phyloP scores from a whole-genome alignment of 2,888 invertebrate genomes.

The Parelbella ahira region DNA sequence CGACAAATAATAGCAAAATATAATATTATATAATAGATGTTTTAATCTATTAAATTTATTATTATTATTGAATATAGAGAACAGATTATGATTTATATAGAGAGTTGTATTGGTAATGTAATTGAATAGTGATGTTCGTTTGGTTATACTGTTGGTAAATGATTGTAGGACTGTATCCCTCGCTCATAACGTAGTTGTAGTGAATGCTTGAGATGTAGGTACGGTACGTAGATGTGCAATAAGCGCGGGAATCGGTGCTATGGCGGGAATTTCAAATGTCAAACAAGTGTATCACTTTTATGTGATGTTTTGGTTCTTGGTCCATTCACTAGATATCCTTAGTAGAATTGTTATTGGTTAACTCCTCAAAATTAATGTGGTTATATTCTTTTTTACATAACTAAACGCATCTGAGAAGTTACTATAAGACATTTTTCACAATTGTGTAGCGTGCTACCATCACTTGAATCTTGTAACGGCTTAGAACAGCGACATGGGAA shows the following conservation, averaged over 20 bases:
- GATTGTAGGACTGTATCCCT: conserved; percentile 70
- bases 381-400: too few species aligned
- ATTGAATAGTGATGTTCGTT: conserved; percentile 5
- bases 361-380: too few species aligned
- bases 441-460: too few species aligned
- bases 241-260: background rate
- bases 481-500: too few species aligned
- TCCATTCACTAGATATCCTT: too few species aligned
- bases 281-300: too few species aligned
- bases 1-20: conserved; percentile 10
- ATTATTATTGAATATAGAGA: conserved; percentile 1
- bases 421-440: too few species aligned
- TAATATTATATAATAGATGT: conserved; percentile 1
- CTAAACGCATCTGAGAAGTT: background rate
- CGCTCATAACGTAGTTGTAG: conserved; percentile 67
- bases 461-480: too few species aligned
- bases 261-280: too few species aligned
- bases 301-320: too few species aligned
- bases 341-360: too few species aligned
- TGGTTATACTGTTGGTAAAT: conserved; percentile 30
- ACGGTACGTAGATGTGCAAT: background rate
- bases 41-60: conserved; percentile 9
- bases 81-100: conserved; percentile 17
- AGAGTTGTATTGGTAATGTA: conserved; percentile 13
- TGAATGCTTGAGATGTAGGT: conserved; percentile 45